Base-by-base conservation (phyloP, 2,113 vertebrate genomes). In the Etheostoma spectabile region DNA sequence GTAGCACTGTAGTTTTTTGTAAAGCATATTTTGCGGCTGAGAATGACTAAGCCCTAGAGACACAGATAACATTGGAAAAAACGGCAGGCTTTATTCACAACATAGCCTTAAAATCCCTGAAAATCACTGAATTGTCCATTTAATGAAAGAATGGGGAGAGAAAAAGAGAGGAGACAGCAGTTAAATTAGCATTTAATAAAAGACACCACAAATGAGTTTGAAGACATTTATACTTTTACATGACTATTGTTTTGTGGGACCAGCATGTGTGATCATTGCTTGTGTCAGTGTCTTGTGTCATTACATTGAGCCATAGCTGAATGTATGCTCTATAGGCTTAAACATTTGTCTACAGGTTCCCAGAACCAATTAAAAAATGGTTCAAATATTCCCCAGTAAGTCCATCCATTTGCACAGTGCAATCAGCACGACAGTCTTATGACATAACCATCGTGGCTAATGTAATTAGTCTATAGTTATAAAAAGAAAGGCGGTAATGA, bases 391-490 rank as follows among this genome's bases (percentile, higher is more conserved):
- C 69, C 73, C 22, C 8, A 45, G 65, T 64, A 72, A 82, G 73
- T 78, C 77, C 74, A 93, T 94, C 88, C 86, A 90, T 92, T 91
- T 88, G 62, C 77, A 82, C 89, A 82, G 88, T 80, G 86, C 86
- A 91, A 88, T 86, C 88, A 90, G 90, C 79, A 59, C 48, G 86
- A 86, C 90, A 87, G 85, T 86, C 89, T 91, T 87, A 88, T 92
- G 88, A 90, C 86, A 93, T 83, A 88, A 82, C 88, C 87, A 89
- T 89, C 80, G 71, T 62, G 80, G 84, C 89, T 85, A 80, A 85
- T 88, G 80, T 93, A 91, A 93, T 93, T 93, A 94, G 89, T 91
- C 88, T 87, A 56, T 85, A 91, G 91, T 92, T 93, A 92, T 91
- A 94, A 92, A 94, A 93, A 91, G 91, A 93, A 94, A 90, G 83